Base-by-base conservation (phyloP, 2,113 vertebrate species). In the Hydrochoerus hydrochaeris region DNA sequence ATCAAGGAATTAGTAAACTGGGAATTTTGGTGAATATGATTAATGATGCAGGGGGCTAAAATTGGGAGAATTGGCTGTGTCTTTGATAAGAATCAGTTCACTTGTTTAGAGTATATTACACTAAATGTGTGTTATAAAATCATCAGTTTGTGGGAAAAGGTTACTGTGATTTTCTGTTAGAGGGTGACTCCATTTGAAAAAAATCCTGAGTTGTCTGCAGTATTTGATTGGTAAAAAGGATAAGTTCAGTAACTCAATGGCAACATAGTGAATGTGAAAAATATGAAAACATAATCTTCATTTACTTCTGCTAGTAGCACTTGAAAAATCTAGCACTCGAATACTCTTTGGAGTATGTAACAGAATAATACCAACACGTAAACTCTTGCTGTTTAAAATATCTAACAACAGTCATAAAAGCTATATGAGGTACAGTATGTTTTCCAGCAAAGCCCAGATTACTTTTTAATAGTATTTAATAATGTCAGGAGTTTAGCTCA, bases 341-440 rank as follows among this genome's bases (percentile, higher is more conserved):
- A 14, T 82, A 57, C 93, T 58, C 54, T 41, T 4, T 38, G 67
- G 73, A 20, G 52, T 69, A 5, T 78, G 7, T 92, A 78, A 83
- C 62, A 86, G 90, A 94, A 44, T 41, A 97, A 75, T 1, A 84
- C 75, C 88, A 44, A 89, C 35, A 82, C 92, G 60, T 63, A 71
- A 93, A 94, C 14, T 62, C 52, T 44, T 58, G 2, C 46, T 95
- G 32, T 91, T 88, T 75, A 96, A 65, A 94, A 88, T 44, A 75
- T 96, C 90, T 35, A 96, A 78, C 75, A 97, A 62, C 24, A 88
- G 58, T 94, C 95, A 91, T 82, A 73, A 86, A 86, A 98, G 77
- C 28, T 81, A 88, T 97, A 84, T 95, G 96, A 92, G 38, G 13
- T n/a, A 97, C 19, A 65, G 2, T 26, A 3, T 58, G 30, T 95